phyloP scores from a whole-genome alignment of 1,140 invertebrate species.

The Drosophila nigromelanica region DNA sequence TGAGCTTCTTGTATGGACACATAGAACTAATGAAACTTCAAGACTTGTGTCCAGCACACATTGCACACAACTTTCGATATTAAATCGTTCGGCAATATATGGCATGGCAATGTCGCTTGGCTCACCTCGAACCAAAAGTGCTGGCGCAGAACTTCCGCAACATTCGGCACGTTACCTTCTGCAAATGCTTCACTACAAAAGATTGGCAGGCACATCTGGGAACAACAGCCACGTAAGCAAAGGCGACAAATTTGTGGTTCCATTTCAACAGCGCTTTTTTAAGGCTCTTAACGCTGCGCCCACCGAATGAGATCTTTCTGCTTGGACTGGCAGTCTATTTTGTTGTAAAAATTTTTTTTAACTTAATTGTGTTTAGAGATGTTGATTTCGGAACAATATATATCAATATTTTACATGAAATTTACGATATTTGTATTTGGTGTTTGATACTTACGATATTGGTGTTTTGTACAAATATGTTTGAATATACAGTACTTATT shows the following conservation, averaged over 20 bases:
- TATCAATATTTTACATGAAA: slow-evolving; percentile 17
- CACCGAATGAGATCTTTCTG: slow-evolving; percentile 7
- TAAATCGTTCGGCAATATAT: slow-evolving; percentile 52
- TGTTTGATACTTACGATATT: not conserved
- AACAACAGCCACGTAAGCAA: slow-evolving; percentile 68
- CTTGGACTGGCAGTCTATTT: slow-evolving; percentile 11
- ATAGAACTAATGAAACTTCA: slow-evolving; percentile 78
- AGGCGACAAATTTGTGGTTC: slow-evolving; percentile 65
- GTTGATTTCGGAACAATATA: slow-evolving; percentile 7
- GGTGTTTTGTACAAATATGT: not conserved
- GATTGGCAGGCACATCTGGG: slow-evolving; percentile 72
- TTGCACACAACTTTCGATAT: slow-evolving; percentile 77
- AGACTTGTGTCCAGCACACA: slow-evolving; percentile 76
- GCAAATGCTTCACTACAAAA: slow-evolving; percentile 27
- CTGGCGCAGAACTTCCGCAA: slow-evolving; percentile 65
- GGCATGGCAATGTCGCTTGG: slow-evolving; percentile 3
- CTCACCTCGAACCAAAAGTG: slow-evolving; percentile 81
- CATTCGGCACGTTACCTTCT: slow-evolving; percentile 45
- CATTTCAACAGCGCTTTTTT: slow-evolving; percentile 41
- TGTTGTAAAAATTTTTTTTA: slow-evolving; percentile 30
- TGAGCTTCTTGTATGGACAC: slow-evolving; percentile 75
- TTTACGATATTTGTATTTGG: not conserved
- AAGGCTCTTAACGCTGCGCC: not conserved
- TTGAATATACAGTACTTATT: no score
- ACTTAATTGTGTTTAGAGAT: slow-evolving; percentile 29